A percentile compares a stretch with the other conserved stretches of the same genome.
Evolutionary conservation across 2,797 vertebrate species (phyloP).

Genomic region (Sebastes iracundus): DNA sequence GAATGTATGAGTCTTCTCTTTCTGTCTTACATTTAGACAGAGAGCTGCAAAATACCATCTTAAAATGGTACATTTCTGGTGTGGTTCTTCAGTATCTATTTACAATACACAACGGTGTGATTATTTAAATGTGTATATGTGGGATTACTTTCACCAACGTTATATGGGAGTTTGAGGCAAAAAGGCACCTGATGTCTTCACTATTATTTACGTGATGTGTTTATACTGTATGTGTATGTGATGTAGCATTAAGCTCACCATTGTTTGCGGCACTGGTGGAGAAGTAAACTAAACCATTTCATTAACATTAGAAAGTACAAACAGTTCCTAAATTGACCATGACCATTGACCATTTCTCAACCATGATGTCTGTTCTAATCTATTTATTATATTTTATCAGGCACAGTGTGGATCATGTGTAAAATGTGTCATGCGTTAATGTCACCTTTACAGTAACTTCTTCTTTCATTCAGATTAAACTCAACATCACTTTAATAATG

Average conservation of each 20-base stretch:
- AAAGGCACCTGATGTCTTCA: not conserved
- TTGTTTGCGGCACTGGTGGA: too few species aligned
- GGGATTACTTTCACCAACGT: not conserved
- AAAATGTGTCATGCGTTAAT: not conserved
- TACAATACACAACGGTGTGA: not conserved
- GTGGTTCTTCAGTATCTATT: not conserved
- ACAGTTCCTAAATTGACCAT: not conserved
- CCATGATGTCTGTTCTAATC: not conserved
- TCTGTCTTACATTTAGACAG: not conserved
- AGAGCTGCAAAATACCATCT: not conserved
- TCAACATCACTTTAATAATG: slow-evolving; percentile 31
- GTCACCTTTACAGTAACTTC: not conserved
- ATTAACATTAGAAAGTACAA: not conserved
- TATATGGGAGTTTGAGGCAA: not conserved
- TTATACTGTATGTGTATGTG: not conserved
- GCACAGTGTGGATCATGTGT: not conserved
- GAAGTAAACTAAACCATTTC: not conserved
- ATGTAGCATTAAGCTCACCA: not conserved
- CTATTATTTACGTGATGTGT: not conserved
- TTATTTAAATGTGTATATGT: not conserved
- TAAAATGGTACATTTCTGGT: not conserved
- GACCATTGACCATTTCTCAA: too few species aligned
- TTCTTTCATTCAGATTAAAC: slow-evolving; percentile 40
- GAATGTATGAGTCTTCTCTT: not conserved
- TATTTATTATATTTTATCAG: not conserved